Conservation (phyloP, 2,888 invertebrate genomes). For the Pherbina coryleti region DNA sequence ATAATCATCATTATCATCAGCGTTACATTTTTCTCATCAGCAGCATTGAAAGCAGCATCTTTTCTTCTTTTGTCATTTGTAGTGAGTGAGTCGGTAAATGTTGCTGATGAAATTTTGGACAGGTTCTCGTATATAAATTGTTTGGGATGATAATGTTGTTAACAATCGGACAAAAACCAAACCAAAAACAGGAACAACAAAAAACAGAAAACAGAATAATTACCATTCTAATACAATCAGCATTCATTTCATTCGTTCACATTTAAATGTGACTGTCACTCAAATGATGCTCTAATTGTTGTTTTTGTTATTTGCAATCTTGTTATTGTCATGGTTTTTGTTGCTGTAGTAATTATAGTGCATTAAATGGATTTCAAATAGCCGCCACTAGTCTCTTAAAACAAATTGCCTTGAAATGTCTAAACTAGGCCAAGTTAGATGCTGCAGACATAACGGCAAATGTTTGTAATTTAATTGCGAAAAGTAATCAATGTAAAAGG, state of each 20-base stretch:
- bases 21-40: too few relatives aligned
- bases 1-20: too few relatives aligned
- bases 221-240: not conserved
- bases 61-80: not conserved
- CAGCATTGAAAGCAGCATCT: not conserved
- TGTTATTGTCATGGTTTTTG: not conserved
- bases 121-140: too few relatives aligned
- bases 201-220: not conserved
- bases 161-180: not conserved
- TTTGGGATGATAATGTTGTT: not conserved
- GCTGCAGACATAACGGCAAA: not conserved
- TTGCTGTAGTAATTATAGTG: not conserved
- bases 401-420: not conserved
- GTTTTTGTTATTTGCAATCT: not conserved
- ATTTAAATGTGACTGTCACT: not conserved
- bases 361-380: constrained; percentile 26
- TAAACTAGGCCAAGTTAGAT: constrained; percentile 1
- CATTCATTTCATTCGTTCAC: constrained; percentile 6
- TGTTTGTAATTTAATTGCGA: not conserved
- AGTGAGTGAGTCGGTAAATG: not conserved
- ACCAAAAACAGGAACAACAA: not conserved
- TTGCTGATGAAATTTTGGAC: not conserved
- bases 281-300: not conserved
- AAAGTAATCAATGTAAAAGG: not conserved
- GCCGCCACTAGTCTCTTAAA: too few relatives aligned